A percentile compares a stretch with the other conserved stretches of the same genome.
These are phyloP conservation scores for Orchestia grillus DNA, from an alignment of 1,140 invertebrate genomes.

Conservation along the genomic window DNA sequence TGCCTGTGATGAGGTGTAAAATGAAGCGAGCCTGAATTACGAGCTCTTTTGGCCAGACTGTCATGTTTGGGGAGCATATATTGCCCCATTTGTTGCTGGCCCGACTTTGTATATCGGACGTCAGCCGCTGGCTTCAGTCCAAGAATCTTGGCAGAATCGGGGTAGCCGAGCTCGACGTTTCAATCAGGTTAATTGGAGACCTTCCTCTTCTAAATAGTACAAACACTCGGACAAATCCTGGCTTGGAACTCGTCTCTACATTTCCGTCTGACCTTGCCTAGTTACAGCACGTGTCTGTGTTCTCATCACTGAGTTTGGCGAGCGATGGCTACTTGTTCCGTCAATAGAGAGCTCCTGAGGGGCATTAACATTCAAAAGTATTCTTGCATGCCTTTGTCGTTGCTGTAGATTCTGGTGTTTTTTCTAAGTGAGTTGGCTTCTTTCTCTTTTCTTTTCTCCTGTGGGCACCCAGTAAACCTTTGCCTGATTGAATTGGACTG, in stretches of 20 bases:
- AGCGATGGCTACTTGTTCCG: no score
- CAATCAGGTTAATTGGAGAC: no score
- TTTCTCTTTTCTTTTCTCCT: background rate
- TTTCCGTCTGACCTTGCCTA: no score
- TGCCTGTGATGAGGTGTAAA: conserved; percentile 7
- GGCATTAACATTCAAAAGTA: background rate
- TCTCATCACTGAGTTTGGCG: no score
- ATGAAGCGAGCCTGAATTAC: background rate
- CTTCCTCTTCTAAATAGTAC: no score
- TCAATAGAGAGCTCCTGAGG: no score
- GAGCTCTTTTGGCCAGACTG: background rate
- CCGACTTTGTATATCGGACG: background rate
- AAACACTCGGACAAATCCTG: no score
- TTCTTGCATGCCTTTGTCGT: background rate
- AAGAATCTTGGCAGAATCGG: background rate
- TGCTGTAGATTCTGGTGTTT: background rate
- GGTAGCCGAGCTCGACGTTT: no score
- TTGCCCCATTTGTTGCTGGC: conserved; percentile 16
- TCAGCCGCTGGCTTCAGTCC: background rate
- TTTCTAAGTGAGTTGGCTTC: background rate
- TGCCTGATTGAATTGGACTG: background rate
- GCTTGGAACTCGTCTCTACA: no score
- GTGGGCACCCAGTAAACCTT: background rate
- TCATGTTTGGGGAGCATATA: background rate
- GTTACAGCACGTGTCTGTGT: no score